Percentiles rank a stretch among this genome's conserved stretches.
Evolutionary conservation across 2,888 invertebrate species (phyloP).

Genomic region (Agrotis exclamationis): DNA sequence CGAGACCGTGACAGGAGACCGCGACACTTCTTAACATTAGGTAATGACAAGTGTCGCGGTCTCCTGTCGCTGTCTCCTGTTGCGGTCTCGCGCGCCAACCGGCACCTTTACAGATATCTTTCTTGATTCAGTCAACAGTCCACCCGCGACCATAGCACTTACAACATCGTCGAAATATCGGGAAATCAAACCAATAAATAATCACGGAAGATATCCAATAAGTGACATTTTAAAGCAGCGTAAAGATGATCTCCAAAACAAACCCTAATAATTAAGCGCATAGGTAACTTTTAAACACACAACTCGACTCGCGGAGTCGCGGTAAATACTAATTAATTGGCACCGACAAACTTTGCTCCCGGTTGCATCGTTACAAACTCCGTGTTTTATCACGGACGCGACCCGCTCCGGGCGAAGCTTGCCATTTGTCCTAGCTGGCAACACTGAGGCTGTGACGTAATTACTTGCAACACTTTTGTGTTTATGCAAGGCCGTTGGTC

Average conservation of each 20-base stretch:
- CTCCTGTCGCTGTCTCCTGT: too few relatives aligned
- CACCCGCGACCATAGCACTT: too few relatives aligned
- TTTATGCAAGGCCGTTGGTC: neutral
- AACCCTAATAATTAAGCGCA: conserved; percentile 15
- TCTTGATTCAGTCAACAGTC: too few relatives aligned
- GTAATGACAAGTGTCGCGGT: too few relatives aligned
- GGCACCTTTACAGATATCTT: too few relatives aligned
- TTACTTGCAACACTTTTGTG: conserved; percentile 22
- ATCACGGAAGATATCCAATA: too few relatives aligned
- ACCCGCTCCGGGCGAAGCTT: conserved; percentile 55
- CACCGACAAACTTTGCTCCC: conserved; percentile 69
- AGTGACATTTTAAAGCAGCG: too few relatives aligned
- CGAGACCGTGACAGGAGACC: too few relatives aligned
- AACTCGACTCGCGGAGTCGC: conserved; percentile 53
- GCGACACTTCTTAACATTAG: too few relatives aligned
- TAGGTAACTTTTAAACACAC: conserved; percentile 54
- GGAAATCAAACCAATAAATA: too few relatives aligned
- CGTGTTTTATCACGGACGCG: conserved; percentile 62
- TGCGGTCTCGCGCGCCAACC: too few relatives aligned
- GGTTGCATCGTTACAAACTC: conserved; percentile 66
- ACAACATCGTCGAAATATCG: too few relatives aligned
- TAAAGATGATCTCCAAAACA: conserved; percentile 6
- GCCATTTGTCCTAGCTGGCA: conserved; percentile 55
- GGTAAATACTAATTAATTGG: conserved; percentile 75
- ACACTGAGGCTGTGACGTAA: conserved; percentile 26